Evolutionary conservation across 2,113 vertebrate species (phyloP), one percentile per base, ranked within the genome.

Genomic region (Nipponia nippon): DNA sequence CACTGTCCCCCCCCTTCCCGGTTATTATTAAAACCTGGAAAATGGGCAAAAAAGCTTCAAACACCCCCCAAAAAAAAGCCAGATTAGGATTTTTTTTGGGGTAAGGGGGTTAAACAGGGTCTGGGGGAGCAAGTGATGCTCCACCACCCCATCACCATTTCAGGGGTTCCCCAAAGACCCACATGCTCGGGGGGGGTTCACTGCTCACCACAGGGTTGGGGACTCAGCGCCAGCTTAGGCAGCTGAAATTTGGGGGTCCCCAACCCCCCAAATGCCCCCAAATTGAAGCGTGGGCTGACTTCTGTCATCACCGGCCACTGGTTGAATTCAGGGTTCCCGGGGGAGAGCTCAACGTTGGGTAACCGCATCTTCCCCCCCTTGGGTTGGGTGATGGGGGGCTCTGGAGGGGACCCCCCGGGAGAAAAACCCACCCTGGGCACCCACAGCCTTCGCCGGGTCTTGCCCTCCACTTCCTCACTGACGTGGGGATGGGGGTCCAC

Each of bases 401-500:
- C 40, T 1, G 2, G 10, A 0, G 10, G 40, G 8, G 52, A 26
- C 8, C 42, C 21, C 34, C 14, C 29, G 0, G 58, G 91, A 56
- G 98, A 97, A 75, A 98, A 98, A 42, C 98, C 98, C 47, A 98
- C 91, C 2, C 92, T 98, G 32, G 99, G 98, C 81, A 98, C 93
- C 89, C 98, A 97, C 30, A 98, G 91, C 62, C 92, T 90, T 65
- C 89, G 83, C 17, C 29, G 34, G 19, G 10, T 11, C 65, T 97
- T 98, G 29, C 95, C 88, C 89, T 98, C 98, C 8, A 97, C 93
- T 16, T 19, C 95, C 93, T 59, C 96, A 0, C 61, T 78, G 63
- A 53, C 2, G 10, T 32, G 55, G 65, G 11, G 65, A 3, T 50
- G 65, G 34, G 49, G 7, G 7, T 36, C 69, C 38, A 7, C 56